Base-by-base conservation (phyloP, 1,140 invertebrate genomes). In the Neodiprion lecontei region DNA sequence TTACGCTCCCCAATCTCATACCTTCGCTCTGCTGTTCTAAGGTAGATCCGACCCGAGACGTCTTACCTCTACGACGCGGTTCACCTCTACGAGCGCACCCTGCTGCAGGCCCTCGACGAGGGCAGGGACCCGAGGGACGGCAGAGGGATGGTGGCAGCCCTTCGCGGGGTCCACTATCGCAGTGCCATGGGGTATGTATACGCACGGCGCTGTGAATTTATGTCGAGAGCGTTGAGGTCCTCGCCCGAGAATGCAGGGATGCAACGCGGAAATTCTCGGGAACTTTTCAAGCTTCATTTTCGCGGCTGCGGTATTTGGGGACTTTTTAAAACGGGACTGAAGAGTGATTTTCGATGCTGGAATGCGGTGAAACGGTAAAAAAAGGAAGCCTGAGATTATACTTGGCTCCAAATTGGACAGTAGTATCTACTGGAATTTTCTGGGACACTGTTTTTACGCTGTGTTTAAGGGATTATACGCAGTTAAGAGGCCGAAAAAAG, bases 21-120 rank as follows among this genome's bases (percentile, higher is more conserved):
- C 77, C 69, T 76, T 78, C 78, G 40, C 83, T 79, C 74, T 77
- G 28, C 28, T 40, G 75, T 83, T 84, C 79, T 81, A 82, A 87
- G 86, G 49, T 84, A 96, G 95, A 95, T 96, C 79, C 91, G 93
- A 75, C 93, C 95, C 9, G 95, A 97, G 85, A 96, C 96, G 14
- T 95, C 96, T 8, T 97, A 96, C 90, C 90, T 97, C n/a, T 97
- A 97, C 84, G 96, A 97, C 84, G 95, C 96, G 2, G 94, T 97
- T 68, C 93, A 94, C 87, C 90, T 97, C 48, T 97, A 97, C 83
- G 94, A 94, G 11, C 89, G 91, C 75, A 95, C 95, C 8, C 84
- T 97, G 73, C 87, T 94, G 1, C 89, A 91, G 66, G 92, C 93
- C 3, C 83, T 96, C 9, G 88, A 91, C n/a, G 86, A 88, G 21